These are phyloP conservation scores for Mixornis gularis DNA, from an alignment of 2,113 vertebrate species.

Conservation along the genomic window DNA sequence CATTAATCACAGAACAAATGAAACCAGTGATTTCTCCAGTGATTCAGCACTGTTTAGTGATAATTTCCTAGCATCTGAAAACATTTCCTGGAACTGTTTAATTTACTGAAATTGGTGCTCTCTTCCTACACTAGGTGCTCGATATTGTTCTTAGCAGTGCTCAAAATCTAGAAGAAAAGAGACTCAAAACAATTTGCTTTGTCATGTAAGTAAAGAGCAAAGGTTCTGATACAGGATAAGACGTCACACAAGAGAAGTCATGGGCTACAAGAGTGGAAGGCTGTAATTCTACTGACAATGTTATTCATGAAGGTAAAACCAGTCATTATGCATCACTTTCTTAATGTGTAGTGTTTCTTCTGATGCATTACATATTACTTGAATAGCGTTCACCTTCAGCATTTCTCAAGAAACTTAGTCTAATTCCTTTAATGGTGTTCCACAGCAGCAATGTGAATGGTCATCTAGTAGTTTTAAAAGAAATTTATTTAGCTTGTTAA, in stretches of 20 bases:
- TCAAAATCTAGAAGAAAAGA: neutral
- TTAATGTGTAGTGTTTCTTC: neutral
- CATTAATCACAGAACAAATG: neutral
- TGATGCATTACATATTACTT: neutral
- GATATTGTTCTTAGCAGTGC: neutral
- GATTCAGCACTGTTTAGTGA: neutral
- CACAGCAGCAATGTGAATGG: neutral
- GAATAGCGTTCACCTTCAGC: neutral
- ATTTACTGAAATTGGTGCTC: neutral
- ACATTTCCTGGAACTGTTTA: neutral
- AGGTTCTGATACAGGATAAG: neutral
- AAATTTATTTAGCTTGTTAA: neutral
- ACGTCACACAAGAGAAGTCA: neutral
- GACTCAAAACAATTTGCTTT: neutral
- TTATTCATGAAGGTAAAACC: neutral
- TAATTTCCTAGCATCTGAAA: neutral
- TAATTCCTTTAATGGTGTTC: neutral
- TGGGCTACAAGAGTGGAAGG: neutral
- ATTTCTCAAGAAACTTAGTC: neutral
- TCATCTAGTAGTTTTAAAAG: neutral
- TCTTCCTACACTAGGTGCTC: neutral
- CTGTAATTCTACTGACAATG: neutral
- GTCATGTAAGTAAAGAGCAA: neutral
- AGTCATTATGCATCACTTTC: neutral
- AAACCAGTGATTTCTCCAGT: neutral